Base-by-base conservation (phyloP, 2,113 vertebrate species). In the Silurus asotus region DNA sequence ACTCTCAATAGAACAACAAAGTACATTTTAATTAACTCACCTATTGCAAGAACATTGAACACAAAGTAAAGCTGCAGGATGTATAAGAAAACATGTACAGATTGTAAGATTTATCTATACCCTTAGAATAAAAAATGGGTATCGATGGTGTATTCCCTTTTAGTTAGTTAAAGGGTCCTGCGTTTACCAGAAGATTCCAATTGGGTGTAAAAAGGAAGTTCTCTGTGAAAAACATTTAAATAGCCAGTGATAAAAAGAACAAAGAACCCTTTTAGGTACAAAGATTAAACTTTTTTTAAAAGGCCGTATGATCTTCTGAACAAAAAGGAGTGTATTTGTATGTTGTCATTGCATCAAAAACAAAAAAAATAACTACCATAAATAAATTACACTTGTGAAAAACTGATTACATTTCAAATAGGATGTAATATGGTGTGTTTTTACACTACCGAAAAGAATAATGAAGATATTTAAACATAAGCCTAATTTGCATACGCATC, bases 391-490 rank as follows among this genome's bases (percentile, higher is more conserved):
- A 61, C 62, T 78, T 78, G 14, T 19, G 14, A 58, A 37, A 58
- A 78, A 10, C 20, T 3, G 17, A 62, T 76, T 76, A 62, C 19
- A 84, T 76, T 76, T 75, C 0, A 3, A 62, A 53, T 74, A 55
- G 45, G 9, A 23, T 1, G 37, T 37, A 37, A 37, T 69, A 72
- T 23, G 20, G 20, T 48, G 48, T 82, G 59, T 65, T 25, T 67
- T 53, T 55, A 72, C 51, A 62, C 70, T 62, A 62, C 81, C 88
- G 86, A 90, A 89, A 88, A 87, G 89, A 84, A 86, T 80, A 37
- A 69, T 80, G 20, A 70, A 69, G 81, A 23, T 14, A 69, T 82
- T 69, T 83, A 67, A 65, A 81, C 10, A 77, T 13, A 74, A 51
- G 19, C 65, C 81, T 25, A 37, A 81, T 25, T 74, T 19, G 62